Percentiles rank a stretch among this genome's conserved stretches.
Conservation (phyloP, 2,888 invertebrate genomes). For the Trissoscelio sp. region DNA sequence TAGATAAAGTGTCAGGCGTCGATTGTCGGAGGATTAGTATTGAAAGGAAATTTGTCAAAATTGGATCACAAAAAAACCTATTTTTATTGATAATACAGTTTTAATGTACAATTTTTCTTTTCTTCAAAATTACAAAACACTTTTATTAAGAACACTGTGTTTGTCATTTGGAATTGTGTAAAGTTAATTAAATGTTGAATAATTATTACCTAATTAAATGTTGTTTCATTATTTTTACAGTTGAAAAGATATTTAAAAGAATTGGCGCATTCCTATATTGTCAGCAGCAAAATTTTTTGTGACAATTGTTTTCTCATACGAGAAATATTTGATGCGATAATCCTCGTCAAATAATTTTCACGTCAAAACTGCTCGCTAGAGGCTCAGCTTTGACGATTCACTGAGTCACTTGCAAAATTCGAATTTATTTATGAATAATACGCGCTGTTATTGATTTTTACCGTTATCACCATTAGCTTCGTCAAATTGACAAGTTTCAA, state of each 20-base stretch:
- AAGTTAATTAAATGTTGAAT: too few relatives aligned
- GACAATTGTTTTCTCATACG: constrained; percentile 3
- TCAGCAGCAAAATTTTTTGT: constrained; percentile 6
- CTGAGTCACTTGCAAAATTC: constrained; percentile 70
- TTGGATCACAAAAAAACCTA: too few relatives aligned
- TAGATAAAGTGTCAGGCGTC: constrained; percentile 8
- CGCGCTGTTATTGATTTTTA: constrained; percentile 75
- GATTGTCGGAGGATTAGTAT: too few relatives aligned
- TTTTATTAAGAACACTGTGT: too few relatives aligned
- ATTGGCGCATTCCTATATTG: too few relatives aligned
- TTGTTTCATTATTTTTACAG: too few relatives aligned
- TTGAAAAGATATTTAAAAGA: too few relatives aligned
- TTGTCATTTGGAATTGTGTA: too few relatives aligned
- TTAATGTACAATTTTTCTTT: too few relatives aligned
- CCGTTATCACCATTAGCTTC: constrained; percentile 50
- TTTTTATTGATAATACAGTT: too few relatives aligned
- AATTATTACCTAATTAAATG: too few relatives aligned
- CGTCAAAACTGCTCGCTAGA: constrained; percentile 21
- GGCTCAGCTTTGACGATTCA: constrained; percentile 48
- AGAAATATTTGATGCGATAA: constrained; percentile 40
- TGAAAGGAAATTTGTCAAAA: constrained; percentile 5
- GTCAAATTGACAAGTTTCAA: constrained; percentile 28
- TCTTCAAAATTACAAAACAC: too few relatives aligned
- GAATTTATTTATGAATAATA: constrained; percentile 75
- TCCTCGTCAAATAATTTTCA: constrained; percentile 33